These are phyloP conservation scores for Steatocranus sp. DNA, from an alignment of 2,797 vertebrate species.

Conservation along the genomic window DNA sequence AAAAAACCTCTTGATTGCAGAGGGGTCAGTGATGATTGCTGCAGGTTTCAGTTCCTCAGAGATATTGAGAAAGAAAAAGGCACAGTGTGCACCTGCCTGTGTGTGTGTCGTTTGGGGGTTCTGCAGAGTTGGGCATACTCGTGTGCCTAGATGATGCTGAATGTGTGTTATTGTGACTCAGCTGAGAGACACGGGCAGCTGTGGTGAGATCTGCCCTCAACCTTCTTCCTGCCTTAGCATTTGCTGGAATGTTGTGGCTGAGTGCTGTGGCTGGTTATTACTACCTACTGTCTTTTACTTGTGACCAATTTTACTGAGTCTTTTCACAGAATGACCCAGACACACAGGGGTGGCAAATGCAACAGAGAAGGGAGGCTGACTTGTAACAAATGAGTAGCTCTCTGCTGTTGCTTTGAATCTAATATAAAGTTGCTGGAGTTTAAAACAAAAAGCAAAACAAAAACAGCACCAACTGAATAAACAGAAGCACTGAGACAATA, in stretches of 20 bases:
- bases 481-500: neutral
- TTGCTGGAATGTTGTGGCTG: constrained; percentile 4
- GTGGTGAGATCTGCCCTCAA: constrained; percentile 1
- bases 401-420: neutral
- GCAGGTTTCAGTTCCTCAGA: constrained; percentile 17
- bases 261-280: constrained; percentile 12
- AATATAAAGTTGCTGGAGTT: neutral
- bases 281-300: constrained; percentile 10
- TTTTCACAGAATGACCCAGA: neutral
- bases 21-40: constrained; percentile 47
- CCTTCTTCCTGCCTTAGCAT: neutral
- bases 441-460: neutral
- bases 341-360: neutral
- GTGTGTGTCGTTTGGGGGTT: neutral
- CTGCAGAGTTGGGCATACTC: neutral
- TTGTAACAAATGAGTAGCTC: neutral
- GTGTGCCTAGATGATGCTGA: neutral
- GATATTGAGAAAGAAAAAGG: constrained; percentile 23
- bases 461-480: neutral
- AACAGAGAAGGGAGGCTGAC: neutral
- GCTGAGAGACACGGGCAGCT: neutral
- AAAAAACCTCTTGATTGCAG: constrained; percentile 35
- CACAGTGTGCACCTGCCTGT: neutral
- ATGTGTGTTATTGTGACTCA: neutral
- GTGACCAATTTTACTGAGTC: constrained; percentile 1